Conservation (phyloP, 2,888 invertebrate genomes). For the Molorchus minor region DNA sequence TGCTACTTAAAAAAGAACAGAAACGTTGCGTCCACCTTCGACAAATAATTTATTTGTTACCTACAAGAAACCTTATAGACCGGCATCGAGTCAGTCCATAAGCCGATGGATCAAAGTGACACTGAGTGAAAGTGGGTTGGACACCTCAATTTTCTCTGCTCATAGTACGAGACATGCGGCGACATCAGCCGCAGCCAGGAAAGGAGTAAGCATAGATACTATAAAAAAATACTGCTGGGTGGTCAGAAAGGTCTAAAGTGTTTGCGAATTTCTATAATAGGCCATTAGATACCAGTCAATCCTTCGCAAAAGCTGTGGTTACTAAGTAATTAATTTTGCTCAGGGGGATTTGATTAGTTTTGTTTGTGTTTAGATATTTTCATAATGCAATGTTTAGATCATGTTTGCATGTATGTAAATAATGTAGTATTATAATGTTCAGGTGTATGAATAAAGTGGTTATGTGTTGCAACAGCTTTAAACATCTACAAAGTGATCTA, state of each 20-base stretch:
- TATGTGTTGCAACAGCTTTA: too few relatives aligned
- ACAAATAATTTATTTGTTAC: conserved; percentile 10
- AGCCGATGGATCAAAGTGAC: conserved; percentile 15
- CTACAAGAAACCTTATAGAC: conserved; percentile 2
- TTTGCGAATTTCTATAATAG: conserved; percentile 14
- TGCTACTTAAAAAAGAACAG: conserved; percentile 7
- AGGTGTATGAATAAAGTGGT: too few relatives aligned
- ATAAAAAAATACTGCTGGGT: conserved; percentile 1
- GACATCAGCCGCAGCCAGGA: conserved; percentile 7
- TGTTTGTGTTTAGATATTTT: too few relatives aligned
- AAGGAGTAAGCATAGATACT: neutral
- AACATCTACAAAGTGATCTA: too few relatives aligned
- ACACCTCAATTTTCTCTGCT: conserved; percentile 10
- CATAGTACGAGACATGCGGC: conserved; percentile 11
- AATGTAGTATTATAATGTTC: too few relatives aligned
- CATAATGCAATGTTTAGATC: too few relatives aligned
- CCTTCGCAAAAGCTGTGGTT: conserved; percentile 4
- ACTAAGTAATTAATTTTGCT: too few relatives aligned
- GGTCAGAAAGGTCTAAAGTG: neutral
- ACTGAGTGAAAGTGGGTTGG: neutral
- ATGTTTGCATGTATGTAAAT: too few relatives aligned
- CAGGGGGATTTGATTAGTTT: too few relatives aligned
- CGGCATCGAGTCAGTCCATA: conserved; percentile 12
- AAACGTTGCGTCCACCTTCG: neutral
- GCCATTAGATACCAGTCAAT: neutral